Conservation (phyloP, 1,140 invertebrate species). For the Elysia chlorotica region DNA sequence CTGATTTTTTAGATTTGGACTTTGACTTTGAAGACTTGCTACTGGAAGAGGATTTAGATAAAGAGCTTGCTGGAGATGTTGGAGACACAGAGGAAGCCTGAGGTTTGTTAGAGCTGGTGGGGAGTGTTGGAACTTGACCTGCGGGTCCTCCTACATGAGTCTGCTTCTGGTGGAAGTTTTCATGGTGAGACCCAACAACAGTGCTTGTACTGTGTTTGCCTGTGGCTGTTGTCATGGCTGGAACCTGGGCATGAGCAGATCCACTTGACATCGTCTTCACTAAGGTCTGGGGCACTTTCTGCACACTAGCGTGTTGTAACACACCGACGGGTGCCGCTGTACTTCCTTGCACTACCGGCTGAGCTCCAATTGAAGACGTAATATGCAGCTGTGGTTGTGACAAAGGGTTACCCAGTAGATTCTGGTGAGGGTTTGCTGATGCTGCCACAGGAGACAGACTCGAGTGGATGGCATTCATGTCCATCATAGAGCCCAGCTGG, state of each 20-base stretch:
- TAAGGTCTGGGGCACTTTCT: not conserved
- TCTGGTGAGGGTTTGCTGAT: too few relatives aligned
- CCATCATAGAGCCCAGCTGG: constrained; percentile 10
- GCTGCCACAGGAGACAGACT: constrained; percentile 13
- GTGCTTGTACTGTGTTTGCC: too few relatives aligned
- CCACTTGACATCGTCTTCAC: not conserved
- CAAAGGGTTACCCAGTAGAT: constrained; percentile 1
- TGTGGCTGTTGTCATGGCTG: too few relatives aligned
- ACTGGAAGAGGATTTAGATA: not conserved
- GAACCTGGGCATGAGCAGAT: too few relatives aligned
- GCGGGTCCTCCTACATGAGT: too few relatives aligned
- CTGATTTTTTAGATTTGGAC: constrained; percentile 22
- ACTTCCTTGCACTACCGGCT: not conserved
- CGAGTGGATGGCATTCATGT: constrained; percentile 9
- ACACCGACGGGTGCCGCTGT: not conserved
- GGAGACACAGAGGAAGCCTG: not conserved
- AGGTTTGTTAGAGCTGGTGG: too few relatives aligned
- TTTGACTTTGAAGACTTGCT: constrained; percentile 6
- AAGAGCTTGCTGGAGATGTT: not conserved
- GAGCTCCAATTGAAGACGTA: not conserved
- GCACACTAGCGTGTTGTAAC: not conserved
- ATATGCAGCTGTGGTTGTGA: constrained; percentile 11
- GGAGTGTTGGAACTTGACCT: too few relatives aligned
- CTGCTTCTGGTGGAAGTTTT: too few relatives aligned
- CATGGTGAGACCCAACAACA: too few relatives aligned